Evolutionary conservation across 2,888 invertebrate genomes (phyloP).

Genomic region (Argyra leucocephala): DNA sequence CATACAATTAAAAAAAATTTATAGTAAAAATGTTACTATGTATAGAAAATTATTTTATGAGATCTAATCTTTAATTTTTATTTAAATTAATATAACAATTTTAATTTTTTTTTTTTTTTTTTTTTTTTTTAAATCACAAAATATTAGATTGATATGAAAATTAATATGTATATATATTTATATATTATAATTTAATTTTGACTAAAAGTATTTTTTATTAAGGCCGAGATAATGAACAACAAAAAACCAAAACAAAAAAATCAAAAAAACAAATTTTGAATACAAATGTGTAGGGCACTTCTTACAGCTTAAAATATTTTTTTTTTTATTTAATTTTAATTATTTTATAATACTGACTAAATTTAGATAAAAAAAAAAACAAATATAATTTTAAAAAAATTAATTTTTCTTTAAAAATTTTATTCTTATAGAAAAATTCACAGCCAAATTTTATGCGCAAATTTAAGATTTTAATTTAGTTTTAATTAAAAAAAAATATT

Average conservation of each 20-base stretch:
- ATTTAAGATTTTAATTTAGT: background rate
- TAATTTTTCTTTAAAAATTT: constrained; percentile 23
- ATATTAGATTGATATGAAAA: too few species aligned
- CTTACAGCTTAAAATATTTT: constrained; percentile 35
- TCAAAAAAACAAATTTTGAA: constrained; percentile 24
- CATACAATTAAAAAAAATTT: too few species aligned
- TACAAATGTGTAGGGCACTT: background rate
- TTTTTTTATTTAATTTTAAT: constrained; percentile 21
- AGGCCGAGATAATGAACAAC: constrained; percentile 39
- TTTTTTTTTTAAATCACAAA: too few species aligned
- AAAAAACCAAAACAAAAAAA: too few species aligned
- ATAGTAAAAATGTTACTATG: too few species aligned
- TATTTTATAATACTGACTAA: constrained; percentile 23
- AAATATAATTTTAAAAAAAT: constrained; percentile 26
- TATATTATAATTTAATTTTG: too few species aligned
- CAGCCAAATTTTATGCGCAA: constrained; percentile 40
- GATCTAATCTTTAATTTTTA: too few species aligned
- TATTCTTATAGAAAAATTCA: constrained; percentile 39
- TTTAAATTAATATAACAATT: too few species aligned
- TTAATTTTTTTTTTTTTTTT: too few species aligned
- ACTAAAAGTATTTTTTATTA: constrained; percentile 14
- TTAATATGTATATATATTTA: too few species aligned
- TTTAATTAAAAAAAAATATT: too few species aligned
- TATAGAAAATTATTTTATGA: too few species aligned
- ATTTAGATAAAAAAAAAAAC: constrained; percentile 12